Percentiles rank a stretch among this genome's conserved stretches.
Evolutionary conservation across 2,797 vertebrate species (phyloP).

Genomic region (Gymnodraco acuticeps): DNA sequence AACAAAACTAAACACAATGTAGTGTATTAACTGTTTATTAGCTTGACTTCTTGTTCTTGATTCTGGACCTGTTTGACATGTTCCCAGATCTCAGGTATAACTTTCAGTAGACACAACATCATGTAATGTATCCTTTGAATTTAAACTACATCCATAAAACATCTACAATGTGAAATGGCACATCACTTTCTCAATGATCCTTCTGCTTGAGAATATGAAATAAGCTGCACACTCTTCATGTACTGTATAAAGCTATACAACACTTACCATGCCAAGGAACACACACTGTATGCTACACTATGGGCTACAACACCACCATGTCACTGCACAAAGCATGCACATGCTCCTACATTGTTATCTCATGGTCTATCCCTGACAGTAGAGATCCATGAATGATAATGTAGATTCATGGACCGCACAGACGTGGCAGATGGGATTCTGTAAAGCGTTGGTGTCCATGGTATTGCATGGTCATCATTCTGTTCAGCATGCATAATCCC

Average conservation of each 20-base stretch:
- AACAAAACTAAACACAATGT: no score
- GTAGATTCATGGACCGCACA: conserved; percentile 25
- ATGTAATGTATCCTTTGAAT: neutral
- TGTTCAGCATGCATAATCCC: conserved; percentile 51
- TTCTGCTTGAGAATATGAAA: neutral
- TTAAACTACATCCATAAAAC: neutral
- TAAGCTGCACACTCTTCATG: neutral
- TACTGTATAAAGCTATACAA: neutral
- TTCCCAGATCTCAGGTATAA: neutral
- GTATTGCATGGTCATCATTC: neutral
- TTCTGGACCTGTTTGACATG: neutral
- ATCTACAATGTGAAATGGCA: neutral
- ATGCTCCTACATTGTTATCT: neutral
- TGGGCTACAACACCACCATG: conserved; percentile 16
- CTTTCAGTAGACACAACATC: neutral
- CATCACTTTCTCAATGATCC: neutral
- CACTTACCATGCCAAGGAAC: conserved; percentile 16
- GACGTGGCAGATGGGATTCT: conserved; percentile 14
- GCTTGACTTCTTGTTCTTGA: neutral
- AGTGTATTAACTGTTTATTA: no score
- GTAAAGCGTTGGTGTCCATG: conserved; percentile 22
- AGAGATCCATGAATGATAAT: conserved; percentile 25
- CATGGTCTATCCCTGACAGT: conserved; percentile 14
- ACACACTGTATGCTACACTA: conserved; percentile 4
- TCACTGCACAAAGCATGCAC: conserved; percentile 62